These are phyloP conservation scores for Chiloscyllium plagiosum DNA, from an alignment of 2,113 vertebrate genomes.

Conservation along the genomic window DNA sequence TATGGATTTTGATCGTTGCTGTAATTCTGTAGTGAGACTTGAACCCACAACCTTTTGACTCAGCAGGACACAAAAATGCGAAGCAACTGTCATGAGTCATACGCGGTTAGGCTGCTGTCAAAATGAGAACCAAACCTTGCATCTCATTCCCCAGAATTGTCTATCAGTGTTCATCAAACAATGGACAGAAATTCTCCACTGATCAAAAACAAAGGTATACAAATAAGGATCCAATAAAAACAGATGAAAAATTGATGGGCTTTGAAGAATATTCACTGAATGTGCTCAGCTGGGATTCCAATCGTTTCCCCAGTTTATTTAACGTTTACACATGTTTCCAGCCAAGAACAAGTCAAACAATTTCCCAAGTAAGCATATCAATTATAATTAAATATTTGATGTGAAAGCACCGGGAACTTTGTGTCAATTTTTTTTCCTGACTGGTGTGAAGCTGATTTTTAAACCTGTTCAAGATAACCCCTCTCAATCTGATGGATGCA, in stretches of 20 bases:
- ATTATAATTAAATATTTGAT: neutral
- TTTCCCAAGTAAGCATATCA: neutral
- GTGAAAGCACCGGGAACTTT: neutral
- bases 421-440: neutral
- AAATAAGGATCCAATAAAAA: neutral
- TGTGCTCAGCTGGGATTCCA: neutral
- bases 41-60: neutral
- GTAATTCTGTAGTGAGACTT: neutral
- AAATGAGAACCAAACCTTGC: neutral
- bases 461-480: neutral
- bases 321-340: neutral
- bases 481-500: neutral
- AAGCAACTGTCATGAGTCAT: neutral
- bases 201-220: neutral
- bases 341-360: neutral
- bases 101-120: neutral
- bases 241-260: constrained; percentile 2
- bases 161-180: neutral
- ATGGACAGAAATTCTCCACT: neutral
- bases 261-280: neutral
- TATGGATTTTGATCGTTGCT: neutral
- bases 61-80: neutral
- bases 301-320: neutral
- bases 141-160: neutral
- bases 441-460: neutral